Evolutionary conservation across 2,113 vertebrate species (phyloP).

Genomic region (Chunga burmeisteri): DNA sequence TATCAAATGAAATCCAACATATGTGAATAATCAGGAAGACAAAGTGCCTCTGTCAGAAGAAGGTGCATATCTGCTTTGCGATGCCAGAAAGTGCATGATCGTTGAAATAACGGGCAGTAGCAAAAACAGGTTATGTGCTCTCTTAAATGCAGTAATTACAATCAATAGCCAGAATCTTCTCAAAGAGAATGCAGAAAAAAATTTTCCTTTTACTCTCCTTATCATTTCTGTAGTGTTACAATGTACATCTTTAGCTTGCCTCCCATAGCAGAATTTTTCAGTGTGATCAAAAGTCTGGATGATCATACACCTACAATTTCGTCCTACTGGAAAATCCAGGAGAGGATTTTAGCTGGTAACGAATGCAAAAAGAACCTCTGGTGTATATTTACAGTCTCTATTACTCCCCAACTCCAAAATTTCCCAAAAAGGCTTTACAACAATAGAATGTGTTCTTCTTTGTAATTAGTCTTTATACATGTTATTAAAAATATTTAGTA

Average conservation of each 20-base stretch:
- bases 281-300: not conserved
- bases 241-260: not conserved
- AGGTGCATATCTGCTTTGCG: not conserved
- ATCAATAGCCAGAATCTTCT: not conserved
- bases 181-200: not conserved
- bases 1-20: not conserved
- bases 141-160: not conserved
- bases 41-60: not conserved
- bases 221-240: not conserved
- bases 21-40: not conserved
- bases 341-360: not conserved
- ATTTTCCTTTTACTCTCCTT: not conserved
- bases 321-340: not conserved
- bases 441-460: not conserved
- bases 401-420: not conserved
- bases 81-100: not conserved
- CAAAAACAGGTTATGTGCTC: not conserved
- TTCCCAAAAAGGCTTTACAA: not conserved
- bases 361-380: not conserved
- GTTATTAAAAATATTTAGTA: not conserved
- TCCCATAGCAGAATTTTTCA: not conserved
- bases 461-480: not conserved
- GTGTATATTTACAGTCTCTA: not conserved
- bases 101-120: not conserved
- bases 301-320: not conserved